Conservation (phyloP, 2,888 invertebrate species). For the Alsophila aescularia region DNA sequence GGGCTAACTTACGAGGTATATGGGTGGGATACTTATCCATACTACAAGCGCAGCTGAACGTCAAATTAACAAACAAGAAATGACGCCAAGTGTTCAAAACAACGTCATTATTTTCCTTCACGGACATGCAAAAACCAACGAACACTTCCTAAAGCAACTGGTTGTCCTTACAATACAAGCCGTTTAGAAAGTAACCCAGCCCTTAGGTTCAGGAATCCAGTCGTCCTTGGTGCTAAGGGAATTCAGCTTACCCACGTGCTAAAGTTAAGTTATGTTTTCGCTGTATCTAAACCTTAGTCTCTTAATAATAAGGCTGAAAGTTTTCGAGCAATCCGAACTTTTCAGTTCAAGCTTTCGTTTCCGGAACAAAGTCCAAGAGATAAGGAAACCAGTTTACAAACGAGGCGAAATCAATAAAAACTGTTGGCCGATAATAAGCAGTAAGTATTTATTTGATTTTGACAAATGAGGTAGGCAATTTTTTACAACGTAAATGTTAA, state of each 20-base stretch:
- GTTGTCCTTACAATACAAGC: background rate
- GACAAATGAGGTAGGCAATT: too few species aligned
- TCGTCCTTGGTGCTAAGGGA: background rate
- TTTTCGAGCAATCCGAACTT: background rate
- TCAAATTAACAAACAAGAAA: too few species aligned
- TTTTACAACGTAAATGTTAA: too few species aligned
- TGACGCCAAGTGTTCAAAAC: background rate
- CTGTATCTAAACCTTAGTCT: background rate
- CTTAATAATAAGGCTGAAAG: background rate
- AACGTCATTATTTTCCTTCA: background rate
- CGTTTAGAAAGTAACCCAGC: conserved; percentile 1
- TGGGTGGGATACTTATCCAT: too few species aligned
- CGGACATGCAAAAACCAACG: background rate
- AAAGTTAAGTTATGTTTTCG: background rate
- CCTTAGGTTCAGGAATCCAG: background rate
- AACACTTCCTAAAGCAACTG: background rate
- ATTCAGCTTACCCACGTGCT: background rate
- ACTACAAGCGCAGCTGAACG: too few species aligned
- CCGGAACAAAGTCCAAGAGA: conserved; percentile 5
- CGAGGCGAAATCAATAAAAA: background rate
- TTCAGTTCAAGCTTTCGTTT: background rate
- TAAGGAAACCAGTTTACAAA: background rate
- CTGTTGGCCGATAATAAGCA: background rate
- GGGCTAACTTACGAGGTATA: too few species aligned
- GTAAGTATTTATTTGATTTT: too few species aligned